Percentiles rank a stretch among this genome's conserved stretches.
phyloP scores from a whole-genome alignment of 2,797 vertebrate species.

The Lutjanus argentimaculatus region DNA sequence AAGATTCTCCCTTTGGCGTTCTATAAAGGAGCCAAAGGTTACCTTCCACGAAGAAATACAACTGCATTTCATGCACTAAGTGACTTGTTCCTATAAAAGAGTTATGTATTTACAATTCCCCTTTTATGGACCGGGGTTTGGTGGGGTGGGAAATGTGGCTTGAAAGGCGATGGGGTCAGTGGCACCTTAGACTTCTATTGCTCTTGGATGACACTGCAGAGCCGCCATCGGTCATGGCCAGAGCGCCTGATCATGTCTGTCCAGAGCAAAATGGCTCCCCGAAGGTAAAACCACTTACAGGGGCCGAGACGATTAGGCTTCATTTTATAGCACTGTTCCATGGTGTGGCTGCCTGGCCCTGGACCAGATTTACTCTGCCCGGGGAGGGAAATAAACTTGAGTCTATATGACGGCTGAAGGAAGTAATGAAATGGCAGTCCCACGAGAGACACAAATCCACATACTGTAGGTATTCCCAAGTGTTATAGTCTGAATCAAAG shows the following conservation, averaged over 20 bases:
- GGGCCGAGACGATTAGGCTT: constrained; percentile 67
- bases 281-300: constrained; percentile 70
- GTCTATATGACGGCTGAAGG: constrained; percentile 68
- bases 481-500: constrained; percentile 68
- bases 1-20: constrained; percentile 35
- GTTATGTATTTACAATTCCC: constrained; percentile 63
- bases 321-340: constrained; percentile 69
- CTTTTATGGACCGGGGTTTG: constrained; percentile 42
- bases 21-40: constrained; percentile 46
- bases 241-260: constrained; percentile 58
- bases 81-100: constrained; percentile 61
- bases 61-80: constrained; percentile 62
- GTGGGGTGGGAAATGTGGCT: constrained; percentile 43
- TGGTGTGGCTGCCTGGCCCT: constrained; percentile 49
- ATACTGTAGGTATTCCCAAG: constrained; percentile 71
- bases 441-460: constrained; percentile 75
- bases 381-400: constrained; percentile 68
- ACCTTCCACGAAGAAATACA: constrained; percentile 28
- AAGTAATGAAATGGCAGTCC: constrained; percentile 77
- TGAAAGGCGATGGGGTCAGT: constrained; percentile 44
- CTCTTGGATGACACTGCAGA: constrained; percentile 57
- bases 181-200: constrained; percentile 34
- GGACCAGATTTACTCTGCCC: constrained; percentile 67
- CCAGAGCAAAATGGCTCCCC: constrained; percentile 61
- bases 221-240: constrained; percentile 48